These are phyloP conservation scores for Marisa cornuarietis DNA, from an alignment of 1,140 invertebrate genomes.

Conservation along the genomic window DNA sequence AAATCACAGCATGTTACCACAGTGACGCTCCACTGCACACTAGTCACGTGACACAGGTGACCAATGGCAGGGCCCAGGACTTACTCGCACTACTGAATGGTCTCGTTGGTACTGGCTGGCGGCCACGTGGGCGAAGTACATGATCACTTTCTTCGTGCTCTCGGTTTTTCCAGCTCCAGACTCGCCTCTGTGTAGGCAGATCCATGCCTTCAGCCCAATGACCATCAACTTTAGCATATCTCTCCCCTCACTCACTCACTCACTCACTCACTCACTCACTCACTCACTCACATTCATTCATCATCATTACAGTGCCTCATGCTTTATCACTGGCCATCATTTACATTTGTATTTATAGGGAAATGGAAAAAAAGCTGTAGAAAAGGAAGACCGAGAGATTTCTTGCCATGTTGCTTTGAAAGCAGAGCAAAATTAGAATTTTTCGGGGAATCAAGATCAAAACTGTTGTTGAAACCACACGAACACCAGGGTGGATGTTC, in stretches of 20 bases:
- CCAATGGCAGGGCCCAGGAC: conserved; percentile 4
- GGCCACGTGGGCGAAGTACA: conserved; percentile 96
- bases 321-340: too few relatives aligned
- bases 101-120: conserved; percentile 73
- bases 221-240: neutral
- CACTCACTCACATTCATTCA: neutral
- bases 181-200: conserved; percentile 74
- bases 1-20: too few relatives aligned
- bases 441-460: too few relatives aligned
- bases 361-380: too few relatives aligned
- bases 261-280: neutral
- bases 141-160: conserved; percentile 99
- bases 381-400: too few relatives aligned
- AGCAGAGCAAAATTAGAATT: too few relatives aligned
- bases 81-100: conserved; percentile 68
- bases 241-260: conserved; percentile 4
- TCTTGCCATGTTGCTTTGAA: too few relatives aligned
- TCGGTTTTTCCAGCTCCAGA: conserved; percentile 99
- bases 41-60: conserved; percentile 13
- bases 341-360: too few relatives aligned
- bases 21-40: too few relatives aligned
- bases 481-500: too few relatives aligned
- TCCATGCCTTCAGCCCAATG: too few relatives aligned
- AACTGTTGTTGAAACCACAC: too few relatives aligned
- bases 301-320: neutral